phyloP scores from a whole-genome alignment of 2,797 vertebrate species.

The Falco peregrinus region DNA sequence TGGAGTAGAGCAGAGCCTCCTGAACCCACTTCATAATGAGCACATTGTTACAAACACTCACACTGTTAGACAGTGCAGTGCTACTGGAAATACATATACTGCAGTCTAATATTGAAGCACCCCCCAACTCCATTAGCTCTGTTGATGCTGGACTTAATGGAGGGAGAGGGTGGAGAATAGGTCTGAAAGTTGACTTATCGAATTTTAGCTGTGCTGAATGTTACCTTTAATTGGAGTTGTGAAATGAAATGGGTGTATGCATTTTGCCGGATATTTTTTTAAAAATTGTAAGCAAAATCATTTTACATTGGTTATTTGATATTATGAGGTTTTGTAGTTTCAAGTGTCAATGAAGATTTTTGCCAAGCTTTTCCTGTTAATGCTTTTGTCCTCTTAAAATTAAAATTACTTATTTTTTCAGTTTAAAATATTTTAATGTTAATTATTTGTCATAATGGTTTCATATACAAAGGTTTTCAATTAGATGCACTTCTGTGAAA shows the following conservation, averaged over 20 bases:
- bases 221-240: slow-evolving; percentile 73
- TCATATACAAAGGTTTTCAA: slow-evolving; percentile 71
- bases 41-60: slow-evolving; percentile 87
- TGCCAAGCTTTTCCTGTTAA: slow-evolving; percentile 70
- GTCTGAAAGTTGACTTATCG: slow-evolving; percentile 75
- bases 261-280: slow-evolving; percentile 68
- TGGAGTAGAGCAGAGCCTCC: slow-evolving; percentile 84
- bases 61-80: slow-evolving; percentile 92
- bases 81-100: slow-evolving; percentile 92
- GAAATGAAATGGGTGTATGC: slow-evolving; percentile 76
- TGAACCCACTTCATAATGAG: slow-evolving; percentile 87
- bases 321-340: slow-evolving; percentile 64
- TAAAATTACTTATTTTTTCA: slow-evolving; percentile 71
- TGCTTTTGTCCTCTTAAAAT: slow-evolving; percentile 74
- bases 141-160: slow-evolving; percentile 67
- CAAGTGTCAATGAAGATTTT: slow-evolving; percentile 72
- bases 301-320: slow-evolving; percentile 65
- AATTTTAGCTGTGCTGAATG: slow-evolving; percentile 76
- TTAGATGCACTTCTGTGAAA: slow-evolving; percentile 78
- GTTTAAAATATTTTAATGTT: slow-evolving; percentile 76
- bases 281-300: slow-evolving; percentile 64
- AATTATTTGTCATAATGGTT: slow-evolving; percentile 75
- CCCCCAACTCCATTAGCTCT: slow-evolving; percentile 68
- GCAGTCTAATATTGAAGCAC: slow-evolving; percentile 81
- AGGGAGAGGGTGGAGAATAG: slow-evolving; percentile 43